Evolutionary conservation across 2,113 vertebrate species (phyloP).

Genomic region (Rissa tridactyla): DNA sequence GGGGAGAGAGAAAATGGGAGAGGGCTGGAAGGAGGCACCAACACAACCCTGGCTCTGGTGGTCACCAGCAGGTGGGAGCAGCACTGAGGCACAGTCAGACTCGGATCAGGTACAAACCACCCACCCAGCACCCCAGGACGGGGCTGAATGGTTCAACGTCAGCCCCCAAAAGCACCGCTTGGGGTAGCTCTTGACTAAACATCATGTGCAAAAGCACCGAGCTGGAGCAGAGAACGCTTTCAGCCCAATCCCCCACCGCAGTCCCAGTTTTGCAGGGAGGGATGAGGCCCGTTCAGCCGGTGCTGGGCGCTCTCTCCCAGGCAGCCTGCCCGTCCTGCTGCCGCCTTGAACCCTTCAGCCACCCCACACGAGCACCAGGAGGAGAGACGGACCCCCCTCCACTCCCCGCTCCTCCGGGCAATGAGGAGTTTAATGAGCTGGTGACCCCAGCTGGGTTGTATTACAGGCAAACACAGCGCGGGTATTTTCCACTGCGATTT

Average conservation of each 20-base stretch:
- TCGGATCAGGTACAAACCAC: not conserved
- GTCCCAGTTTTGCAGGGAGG: not conserved
- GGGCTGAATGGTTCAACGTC: not conserved
- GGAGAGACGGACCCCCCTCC: not conserved
- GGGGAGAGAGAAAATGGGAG: not conserved
- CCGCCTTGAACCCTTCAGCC: not conserved
- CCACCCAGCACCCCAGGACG: not conserved
- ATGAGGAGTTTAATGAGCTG: not conserved
- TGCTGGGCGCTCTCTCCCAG: accelerated
- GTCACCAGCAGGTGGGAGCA: not conserved
- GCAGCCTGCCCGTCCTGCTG: accelerated
- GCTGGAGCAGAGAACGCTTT: not conserved
- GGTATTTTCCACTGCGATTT: not conserved
- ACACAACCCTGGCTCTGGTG: accelerated
- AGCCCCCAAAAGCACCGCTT: accelerated
- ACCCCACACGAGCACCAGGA: not conserved
- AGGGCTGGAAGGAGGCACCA: not conserved
- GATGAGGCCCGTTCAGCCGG: not conserved
- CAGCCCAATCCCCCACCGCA: not conserved
- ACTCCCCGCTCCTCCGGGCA: not conserved
- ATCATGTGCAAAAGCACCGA: accelerated
- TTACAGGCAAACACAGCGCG: not conserved
- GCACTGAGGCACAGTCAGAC: not conserved
- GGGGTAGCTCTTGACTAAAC: not conserved
- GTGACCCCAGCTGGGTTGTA: not conserved